Evolutionary conservation across 2,113 vertebrate genomes (phyloP).

Genomic region (Megaceryle torquata): DNA sequence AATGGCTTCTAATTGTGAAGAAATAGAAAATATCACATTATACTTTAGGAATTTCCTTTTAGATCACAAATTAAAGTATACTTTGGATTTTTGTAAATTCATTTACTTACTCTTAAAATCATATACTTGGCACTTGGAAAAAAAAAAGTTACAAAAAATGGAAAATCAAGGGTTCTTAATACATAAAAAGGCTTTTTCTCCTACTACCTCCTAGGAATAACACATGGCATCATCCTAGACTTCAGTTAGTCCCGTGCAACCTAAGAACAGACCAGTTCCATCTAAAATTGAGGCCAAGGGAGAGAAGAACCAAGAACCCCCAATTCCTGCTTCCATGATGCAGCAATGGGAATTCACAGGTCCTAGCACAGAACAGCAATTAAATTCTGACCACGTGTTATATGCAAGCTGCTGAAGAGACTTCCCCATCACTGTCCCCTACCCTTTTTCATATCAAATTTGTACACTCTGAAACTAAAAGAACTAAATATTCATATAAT

Average conservation of each 20-base stretch:
- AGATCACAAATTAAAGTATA: not conserved
- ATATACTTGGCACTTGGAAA: not conserved
- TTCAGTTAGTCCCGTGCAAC: not conserved
- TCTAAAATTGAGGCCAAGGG: not conserved
- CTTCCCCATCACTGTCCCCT: not conserved
- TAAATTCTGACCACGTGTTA: not conserved
- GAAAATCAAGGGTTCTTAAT: not conserved
- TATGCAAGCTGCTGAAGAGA: not conserved
- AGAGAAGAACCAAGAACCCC: not conserved
- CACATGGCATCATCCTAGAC: not conserved
- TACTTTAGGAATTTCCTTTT: not conserved
- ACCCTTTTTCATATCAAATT: not conserved
- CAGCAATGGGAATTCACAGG: not conserved
- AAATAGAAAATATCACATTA: not conserved
- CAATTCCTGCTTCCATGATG: not conserved
- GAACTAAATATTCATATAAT: not conserved
- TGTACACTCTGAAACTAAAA: not conserved
- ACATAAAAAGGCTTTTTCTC: not conserved
- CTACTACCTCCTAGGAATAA: not conserved
- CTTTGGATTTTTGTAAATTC: not conserved
- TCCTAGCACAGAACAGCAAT: not conserved
- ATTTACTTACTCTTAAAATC: not conserved
- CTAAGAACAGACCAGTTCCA: not conserved
- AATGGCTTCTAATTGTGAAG: not conserved
- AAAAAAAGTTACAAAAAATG: not conserved